Conservation (phyloP, 2,888 invertebrate genomes). For the Caenorhabditis sinica region DNA sequence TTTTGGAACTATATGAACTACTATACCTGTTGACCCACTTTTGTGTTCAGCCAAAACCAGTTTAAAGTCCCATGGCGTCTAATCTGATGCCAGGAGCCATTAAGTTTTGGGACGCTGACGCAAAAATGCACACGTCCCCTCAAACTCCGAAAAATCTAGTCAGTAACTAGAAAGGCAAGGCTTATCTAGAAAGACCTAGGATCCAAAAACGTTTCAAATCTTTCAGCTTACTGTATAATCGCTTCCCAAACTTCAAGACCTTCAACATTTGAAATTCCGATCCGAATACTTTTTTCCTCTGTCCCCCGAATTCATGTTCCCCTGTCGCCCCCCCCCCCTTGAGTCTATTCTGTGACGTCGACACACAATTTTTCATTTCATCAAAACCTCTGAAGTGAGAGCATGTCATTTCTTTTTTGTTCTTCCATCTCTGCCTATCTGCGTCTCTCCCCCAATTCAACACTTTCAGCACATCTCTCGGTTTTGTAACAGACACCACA, state of each 20-base stretch:
- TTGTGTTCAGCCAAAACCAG: too few species aligned
- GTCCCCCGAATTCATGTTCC: neutral
- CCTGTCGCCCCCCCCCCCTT: neutral
- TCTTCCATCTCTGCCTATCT: conserved; percentile 2
- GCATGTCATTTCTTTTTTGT: conserved; percentile 36
- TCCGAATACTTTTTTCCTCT: neutral
- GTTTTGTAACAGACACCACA: conserved; percentile 60
- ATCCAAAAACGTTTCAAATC: neutral
- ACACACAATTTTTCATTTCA: conserved; percentile 43
- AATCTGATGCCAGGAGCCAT: too few species aligned
- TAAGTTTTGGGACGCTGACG: too few species aligned
- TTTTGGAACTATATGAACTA: too few species aligned
- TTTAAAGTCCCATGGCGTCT: too few species aligned
- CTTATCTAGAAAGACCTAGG: too few species aligned
- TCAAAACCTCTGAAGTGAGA: conserved; percentile 15
- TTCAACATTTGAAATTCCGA: neutral
- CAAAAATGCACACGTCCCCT: too few species aligned
- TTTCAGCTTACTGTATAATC: neutral
- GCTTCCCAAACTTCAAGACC: neutral
- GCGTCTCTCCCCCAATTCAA: neutral
- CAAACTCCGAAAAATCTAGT: too few species aligned
- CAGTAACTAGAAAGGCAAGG: too few species aligned
- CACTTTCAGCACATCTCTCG: conserved; percentile 15
- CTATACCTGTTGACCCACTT: too few species aligned
- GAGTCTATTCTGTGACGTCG: conserved; percentile 50